These are phyloP conservation scores for Polylopha cassiicola DNA, from an alignment of 2,888 invertebrate species.

Conservation along the genomic window DNA sequence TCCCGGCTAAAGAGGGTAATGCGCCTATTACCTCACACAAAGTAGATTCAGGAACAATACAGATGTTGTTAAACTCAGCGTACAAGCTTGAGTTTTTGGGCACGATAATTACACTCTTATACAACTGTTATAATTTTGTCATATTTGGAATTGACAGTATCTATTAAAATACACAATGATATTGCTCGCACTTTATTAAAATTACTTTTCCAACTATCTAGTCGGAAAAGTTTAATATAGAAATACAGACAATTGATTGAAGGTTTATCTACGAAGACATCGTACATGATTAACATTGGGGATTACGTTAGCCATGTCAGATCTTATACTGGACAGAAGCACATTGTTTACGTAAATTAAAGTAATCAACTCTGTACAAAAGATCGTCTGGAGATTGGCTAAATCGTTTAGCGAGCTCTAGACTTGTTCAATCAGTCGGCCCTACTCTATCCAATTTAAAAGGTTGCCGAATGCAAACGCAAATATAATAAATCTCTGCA, in stretches of 20 bases:
- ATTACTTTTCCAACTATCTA: too few relatives aligned
- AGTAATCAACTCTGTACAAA: conserved; percentile 7
- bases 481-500: conserved; percentile 59
- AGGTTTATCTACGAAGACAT: too few relatives aligned
- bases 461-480: conserved; percentile 36
- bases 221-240: too few relatives aligned
- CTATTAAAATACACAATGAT: too few relatives aligned
- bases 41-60: conserved; percentile 42
- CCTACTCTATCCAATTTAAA: conserved; percentile 25
- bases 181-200: too few relatives aligned
- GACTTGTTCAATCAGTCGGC: conserved; percentile 8
- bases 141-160: conserved; percentile 8
- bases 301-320: too few relatives aligned
- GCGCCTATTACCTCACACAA: conserved; percentile 51
- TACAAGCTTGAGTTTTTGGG: too few relatives aligned
- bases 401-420: conserved; percentile 14
- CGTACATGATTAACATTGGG: too few relatives aligned
- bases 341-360: conserved; percentile 3
- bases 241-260: too few relatives aligned
- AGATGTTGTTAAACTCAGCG: conserved; percentile 28
- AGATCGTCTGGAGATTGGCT: conserved; percentile 3
- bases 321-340: too few relatives aligned
- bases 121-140: conserved; percentile 13
- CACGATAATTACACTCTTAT: too few relatives aligned
- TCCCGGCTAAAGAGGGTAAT: conserved; percentile 54